phyloP scores from a whole-genome alignment of 37 sponge, comb jelly and placozoan genomes.

The Cladorhizidae sp. region DNA sequence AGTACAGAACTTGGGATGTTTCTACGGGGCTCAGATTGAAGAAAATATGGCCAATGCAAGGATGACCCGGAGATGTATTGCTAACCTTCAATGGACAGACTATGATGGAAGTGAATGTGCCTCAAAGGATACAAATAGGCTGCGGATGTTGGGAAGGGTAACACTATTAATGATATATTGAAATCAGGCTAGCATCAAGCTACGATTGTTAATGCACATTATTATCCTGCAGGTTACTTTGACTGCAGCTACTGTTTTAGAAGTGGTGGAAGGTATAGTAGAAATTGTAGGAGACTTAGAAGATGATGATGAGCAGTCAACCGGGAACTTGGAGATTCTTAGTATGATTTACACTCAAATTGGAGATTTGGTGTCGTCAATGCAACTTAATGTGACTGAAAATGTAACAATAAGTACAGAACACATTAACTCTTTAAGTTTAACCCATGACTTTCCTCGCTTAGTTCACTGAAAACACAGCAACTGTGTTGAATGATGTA shows the following conservation, averaged over 20 bases:
- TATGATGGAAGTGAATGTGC: conserved; percentile 32
- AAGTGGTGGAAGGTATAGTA: not conserved
- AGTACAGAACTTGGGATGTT: not conserved
- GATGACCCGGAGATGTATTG: not conserved
- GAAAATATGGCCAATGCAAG: not conserved
- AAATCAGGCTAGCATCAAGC: not conserved
- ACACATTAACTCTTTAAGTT: not conserved
- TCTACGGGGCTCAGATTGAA: not conserved
- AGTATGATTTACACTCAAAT: not conserved
- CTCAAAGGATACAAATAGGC: conserved; percentile 4
- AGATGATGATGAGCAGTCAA: conserved; percentile 24
- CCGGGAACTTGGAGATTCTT: conserved; percentile 16
- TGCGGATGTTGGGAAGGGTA: conserved; percentile 7
- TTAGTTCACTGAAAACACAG: conserved; percentile 28
- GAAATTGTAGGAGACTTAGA: conserved; percentile 1
- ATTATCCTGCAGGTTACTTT: not conserved
- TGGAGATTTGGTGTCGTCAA: not conserved
- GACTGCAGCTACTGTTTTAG: conserved; percentile 10
- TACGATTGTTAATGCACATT: not conserved
- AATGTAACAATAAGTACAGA: conserved; percentile 9
- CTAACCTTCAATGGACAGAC: not conserved
- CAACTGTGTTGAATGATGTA: conserved; percentile 26
- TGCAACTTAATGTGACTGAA: conserved; percentile 4
- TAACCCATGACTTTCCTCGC: not conserved
- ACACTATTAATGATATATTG: not conserved